These are phyloP conservation scores for Actenoides lindsayi DNA, from an alignment of 2,113 vertebrate species.

Conservation along the genomic window DNA sequence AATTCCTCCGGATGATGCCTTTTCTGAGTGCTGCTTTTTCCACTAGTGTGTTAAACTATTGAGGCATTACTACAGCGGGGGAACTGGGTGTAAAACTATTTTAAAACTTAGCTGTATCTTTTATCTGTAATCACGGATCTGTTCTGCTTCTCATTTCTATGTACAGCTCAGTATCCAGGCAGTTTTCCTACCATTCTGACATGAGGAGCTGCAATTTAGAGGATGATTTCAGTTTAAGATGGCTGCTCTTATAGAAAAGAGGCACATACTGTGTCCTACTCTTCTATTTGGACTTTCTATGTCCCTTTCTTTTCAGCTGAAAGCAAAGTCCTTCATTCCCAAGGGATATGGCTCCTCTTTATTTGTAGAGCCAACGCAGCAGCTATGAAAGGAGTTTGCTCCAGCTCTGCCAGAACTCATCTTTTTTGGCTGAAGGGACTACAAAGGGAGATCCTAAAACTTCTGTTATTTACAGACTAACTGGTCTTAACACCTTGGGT, in stretches of 20 bases:
- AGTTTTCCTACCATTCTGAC: slow-evolving; percentile 18
- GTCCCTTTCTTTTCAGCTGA: not conserved
- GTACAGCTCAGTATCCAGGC: slow-evolving; percentile 18
- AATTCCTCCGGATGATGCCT: not conserved
- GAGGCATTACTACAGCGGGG: not conserved
- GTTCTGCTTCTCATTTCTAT: not conserved
- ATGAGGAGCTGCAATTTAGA: not conserved
- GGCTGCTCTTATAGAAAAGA: not conserved
- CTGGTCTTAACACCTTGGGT: not conserved
- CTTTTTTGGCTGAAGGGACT: not conserved
- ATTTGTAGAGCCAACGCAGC: not conserved
- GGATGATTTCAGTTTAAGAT: not conserved
- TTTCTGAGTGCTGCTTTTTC: slow-evolving; percentile 1
- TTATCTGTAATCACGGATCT: not conserved
- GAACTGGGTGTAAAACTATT: not conserved
- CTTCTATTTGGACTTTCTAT: not conserved
- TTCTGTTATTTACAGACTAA: not conserved
- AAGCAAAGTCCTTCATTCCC: not conserved
- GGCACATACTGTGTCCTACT: not conserved
- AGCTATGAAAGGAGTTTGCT: not conserved
- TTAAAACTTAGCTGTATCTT: not conserved
- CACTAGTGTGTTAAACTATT: not conserved
- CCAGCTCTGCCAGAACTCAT: not conserved
- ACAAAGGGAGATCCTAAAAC: not conserved
- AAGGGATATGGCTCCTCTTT: not conserved